A percentile compares a stretch with the other conserved stretches of the same genome.
Conservation (phyloP, 2,888 invertebrate genomes). For the Blera fallax region DNA sequence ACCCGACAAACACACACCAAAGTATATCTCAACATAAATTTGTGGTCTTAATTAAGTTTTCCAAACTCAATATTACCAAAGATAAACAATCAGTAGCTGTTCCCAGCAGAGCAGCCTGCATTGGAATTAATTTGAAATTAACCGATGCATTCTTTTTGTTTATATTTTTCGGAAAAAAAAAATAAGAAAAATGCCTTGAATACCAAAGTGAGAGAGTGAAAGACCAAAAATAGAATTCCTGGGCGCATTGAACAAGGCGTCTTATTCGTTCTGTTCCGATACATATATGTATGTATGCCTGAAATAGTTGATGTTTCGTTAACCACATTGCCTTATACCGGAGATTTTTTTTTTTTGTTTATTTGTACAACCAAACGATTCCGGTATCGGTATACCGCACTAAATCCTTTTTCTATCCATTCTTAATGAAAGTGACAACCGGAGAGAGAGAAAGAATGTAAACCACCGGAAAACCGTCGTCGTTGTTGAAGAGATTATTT, state of each 20-base stretch:
- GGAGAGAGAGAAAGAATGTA: constrained; percentile 6
- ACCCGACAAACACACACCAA: constrained; percentile 8
- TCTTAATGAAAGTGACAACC: constrained; percentile 47
- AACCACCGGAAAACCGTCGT: constrained; percentile 54
- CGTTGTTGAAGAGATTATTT: constrained; percentile 37
- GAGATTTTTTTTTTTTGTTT: constrained; percentile 52
- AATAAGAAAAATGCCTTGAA: not conserved
- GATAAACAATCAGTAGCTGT: constrained; percentile 70
- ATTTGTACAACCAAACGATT: constrained; percentile 58
- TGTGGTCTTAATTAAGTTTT: constrained; percentile 70
- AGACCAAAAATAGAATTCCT: constrained; percentile 53
- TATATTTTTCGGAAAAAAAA: constrained; percentile 6
- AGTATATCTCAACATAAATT: constrained; percentile 54
- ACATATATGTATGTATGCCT: no score
- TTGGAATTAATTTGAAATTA: constrained; percentile 65
- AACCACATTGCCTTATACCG: constrained; percentile 53
- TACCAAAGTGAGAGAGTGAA: constrained; percentile 16
- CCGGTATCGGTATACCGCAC: constrained; percentile 48
- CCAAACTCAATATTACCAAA: constrained; percentile 67
- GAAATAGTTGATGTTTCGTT: constrained; percentile 62
- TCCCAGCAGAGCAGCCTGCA: constrained; percentile 7
- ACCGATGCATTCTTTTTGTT: constrained; percentile 64
- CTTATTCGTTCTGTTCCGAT: constrained; percentile 34
- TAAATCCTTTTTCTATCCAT: constrained; percentile 25
- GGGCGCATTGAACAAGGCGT: constrained; percentile 29